Percentiles rank a stretch among this genome's conserved stretches.
Conservation (phyloP, 2,797 vertebrate species). For the Macrochelys suwanniensis region DNA sequence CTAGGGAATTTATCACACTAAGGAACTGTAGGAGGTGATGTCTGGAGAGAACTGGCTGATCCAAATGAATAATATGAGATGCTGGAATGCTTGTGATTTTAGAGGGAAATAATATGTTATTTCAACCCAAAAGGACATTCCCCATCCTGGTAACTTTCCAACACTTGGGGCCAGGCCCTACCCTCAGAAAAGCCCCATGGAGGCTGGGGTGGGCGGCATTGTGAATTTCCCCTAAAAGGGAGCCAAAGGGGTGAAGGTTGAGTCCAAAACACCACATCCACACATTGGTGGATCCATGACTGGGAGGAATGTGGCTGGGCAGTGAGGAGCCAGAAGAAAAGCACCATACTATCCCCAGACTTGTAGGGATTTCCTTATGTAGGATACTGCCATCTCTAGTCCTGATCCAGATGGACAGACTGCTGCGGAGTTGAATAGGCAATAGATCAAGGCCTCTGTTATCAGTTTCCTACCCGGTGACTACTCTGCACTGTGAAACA, state of each 20-base stretch:
- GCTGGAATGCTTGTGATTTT: background rate
- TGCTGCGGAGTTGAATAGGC: background rate
- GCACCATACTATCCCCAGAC: background rate
- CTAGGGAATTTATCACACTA: background rate
- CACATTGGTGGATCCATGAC: background rate
- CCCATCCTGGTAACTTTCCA: background rate
- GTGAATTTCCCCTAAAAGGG: background rate
- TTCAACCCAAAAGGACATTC: background rate
- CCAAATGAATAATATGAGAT: background rate
- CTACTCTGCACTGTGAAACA: background rate
- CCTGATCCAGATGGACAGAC: background rate
- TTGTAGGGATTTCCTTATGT: background rate
- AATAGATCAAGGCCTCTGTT: background rate
- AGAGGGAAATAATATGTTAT: background rate
- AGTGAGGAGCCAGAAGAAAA: background rate
- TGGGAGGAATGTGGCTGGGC: background rate
- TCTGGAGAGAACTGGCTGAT: background rate
- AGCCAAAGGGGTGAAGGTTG: background rate
- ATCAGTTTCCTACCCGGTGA: background rate
- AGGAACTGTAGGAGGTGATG: background rate
- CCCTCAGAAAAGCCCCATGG: background rate
- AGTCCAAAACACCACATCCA: background rate
- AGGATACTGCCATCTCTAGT: too few relatives aligned
- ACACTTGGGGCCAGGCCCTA: background rate
- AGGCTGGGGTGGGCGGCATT: background rate